These are phyloP conservation scores for Cariama cristata DNA, from an alignment of 2,113 vertebrate genomes.

Conservation along the genomic window DNA sequence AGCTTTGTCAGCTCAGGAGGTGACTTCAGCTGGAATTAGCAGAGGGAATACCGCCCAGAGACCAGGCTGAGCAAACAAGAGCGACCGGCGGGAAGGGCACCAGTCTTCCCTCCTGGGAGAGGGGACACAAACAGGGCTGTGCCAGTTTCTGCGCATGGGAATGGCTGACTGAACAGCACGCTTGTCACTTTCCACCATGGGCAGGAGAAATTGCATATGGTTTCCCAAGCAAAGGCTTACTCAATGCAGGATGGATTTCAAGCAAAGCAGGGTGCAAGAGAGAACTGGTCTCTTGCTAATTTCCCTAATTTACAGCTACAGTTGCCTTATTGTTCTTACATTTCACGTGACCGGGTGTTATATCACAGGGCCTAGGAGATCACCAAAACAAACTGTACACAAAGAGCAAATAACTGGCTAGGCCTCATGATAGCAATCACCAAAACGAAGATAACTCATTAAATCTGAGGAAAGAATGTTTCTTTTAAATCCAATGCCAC, in stretches of 20 bases:
- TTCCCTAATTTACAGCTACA: neutral
- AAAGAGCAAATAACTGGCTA: neutral
- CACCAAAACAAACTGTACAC: slow-evolving; percentile 13
- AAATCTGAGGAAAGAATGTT: neutral
- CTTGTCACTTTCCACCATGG: accelerated
- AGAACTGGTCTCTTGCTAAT: neutral
- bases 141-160: accelerated
- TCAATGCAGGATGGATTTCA: neutral
- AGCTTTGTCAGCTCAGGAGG: slow-evolving; percentile 59
- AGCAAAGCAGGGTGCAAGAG: neutral
- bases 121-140: neutral
- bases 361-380: neutral
- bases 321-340: neutral
- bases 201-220: neutral
- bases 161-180: neutral
- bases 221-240: neutral
- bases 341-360: neutral
- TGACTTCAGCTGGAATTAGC: slow-evolving; percentile 66
- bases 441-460: neutral
- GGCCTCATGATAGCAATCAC: neutral
- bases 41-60: slow-evolving; percentile 30
- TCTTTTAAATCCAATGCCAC: neutral
- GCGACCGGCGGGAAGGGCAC: accelerated
- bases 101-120: neutral
- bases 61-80: slow-evolving; percentile 35